Evolutionary conservation across 2,888 invertebrate genomes (phyloP).

Genomic region (Strigamia crassipes): DNA sequence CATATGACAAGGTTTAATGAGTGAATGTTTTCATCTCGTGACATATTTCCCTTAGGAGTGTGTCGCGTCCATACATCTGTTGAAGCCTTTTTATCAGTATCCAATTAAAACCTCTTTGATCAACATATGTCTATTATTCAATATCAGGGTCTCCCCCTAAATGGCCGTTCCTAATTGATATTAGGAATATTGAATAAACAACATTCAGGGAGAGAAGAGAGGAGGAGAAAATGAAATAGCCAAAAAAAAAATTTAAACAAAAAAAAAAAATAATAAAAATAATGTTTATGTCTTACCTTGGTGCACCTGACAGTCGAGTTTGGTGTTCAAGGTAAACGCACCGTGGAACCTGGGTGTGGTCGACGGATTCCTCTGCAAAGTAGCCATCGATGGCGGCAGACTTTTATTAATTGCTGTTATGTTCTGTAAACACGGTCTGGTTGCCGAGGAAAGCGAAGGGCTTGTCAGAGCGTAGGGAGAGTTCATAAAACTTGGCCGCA

Average conservation of each 20-base stretch:
- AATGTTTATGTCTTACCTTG: conserved; percentile 42
- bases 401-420: conserved; percentile 16
- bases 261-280: not conserved
- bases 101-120: not conserved
- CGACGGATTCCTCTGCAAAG: conserved; percentile 56
- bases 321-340: conserved; percentile 46
- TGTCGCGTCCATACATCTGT: not conserved
- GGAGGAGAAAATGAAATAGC: not conserved
- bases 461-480: conserved; percentile 20
- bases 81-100: not conserved
- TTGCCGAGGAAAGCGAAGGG: conserved; percentile 8
- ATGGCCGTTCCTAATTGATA: not conserved
- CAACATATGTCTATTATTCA: not conserved
- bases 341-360: conserved; percentile 45
- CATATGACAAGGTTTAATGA: not conserved
- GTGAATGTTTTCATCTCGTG: not conserved
- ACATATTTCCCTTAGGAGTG: not conserved
- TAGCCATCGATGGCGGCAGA: conserved; percentile 59
- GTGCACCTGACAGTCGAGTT: conserved; percentile 45
- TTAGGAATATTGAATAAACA: not conserved
- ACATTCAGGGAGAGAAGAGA: not conserved
- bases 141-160: not conserved
- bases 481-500: conserved; percentile 16
- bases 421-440: conserved; percentile 38
- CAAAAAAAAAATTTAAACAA: not conserved